Percentiles rank a stretch among this genome's conserved stretches.
These are phyloP conservation scores for Ophion costatus DNA, from an alignment of 2,888 invertebrate genomes.

Conservation along the genomic window DNA sequence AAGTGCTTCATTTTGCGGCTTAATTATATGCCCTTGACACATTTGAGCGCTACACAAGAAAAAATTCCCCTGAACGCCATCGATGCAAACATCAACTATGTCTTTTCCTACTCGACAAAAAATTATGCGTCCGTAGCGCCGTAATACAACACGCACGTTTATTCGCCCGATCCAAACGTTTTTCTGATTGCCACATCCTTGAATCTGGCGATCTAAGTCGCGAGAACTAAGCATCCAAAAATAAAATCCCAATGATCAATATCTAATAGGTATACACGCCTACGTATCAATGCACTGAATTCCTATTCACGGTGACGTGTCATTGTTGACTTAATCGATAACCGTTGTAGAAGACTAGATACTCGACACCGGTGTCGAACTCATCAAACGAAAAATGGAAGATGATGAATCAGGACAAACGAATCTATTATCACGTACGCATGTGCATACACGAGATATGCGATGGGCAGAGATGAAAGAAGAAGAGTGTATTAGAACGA, in stretches of 20 bases:
- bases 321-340: conserved; percentile 48
- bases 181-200: too few relatives aligned
- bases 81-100: too few relatives aligned
- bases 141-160: too few relatives aligned
- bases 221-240: not conserved
- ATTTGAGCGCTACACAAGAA: too few relatives aligned
- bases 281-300: conserved; percentile 12
- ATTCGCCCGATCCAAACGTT: too few relatives aligned
- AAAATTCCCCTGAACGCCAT: too few relatives aligned
- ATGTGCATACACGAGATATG: conserved; percentile 36
- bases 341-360: conserved; percentile 34
- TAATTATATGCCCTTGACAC: too few relatives aligned
- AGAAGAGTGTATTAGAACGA: conserved; percentile 63
- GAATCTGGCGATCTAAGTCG: too few relatives aligned
- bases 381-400: conserved; percentile 43
- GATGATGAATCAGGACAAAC: conserved; percentile 50
- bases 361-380: conserved; percentile 50
- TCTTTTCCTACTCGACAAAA: too few relatives aligned
- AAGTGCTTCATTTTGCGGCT: not conserved
- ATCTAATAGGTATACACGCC: too few relatives aligned
- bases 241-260: not conserved
- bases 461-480: conserved; percentile 37
- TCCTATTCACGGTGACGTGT: conserved; percentile 19
- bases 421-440: conserved; percentile 63
- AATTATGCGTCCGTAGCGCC: too few relatives aligned